Conservation (phyloP, 2,113 vertebrate species). For the Alethe diademata region DNA sequence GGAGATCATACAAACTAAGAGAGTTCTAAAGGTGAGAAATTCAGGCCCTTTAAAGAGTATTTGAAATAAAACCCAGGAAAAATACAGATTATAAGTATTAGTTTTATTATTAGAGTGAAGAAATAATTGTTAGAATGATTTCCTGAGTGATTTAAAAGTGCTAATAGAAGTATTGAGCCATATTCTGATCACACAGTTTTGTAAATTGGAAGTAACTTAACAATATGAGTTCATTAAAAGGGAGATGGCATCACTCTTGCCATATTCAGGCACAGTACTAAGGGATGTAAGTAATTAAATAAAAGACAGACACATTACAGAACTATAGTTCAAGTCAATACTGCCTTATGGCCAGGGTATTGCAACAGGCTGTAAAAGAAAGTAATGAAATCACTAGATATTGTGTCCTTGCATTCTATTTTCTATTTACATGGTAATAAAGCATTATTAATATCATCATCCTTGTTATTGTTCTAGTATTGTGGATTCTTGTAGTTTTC, state of each 20-base stretch:
- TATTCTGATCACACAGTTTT: neutral
- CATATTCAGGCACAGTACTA: neutral
- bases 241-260: neutral
- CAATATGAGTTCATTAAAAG: neutral
- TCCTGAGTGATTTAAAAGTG: neutral
- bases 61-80: neutral
- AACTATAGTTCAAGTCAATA: neutral
- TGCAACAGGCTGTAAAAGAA: neutral
- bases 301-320: neutral
- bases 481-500: neutral
- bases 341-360: neutral
- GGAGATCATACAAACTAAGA: neutral
- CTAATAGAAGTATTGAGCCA: neutral
- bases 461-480: neutral
- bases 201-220: neutral
- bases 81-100: neutral
- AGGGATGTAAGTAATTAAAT: neutral
- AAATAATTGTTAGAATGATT: neutral
- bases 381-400: neutral
- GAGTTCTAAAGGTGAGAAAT: slow-evolving; percentile 2
- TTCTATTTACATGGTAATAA: neutral
- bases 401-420: neutral
- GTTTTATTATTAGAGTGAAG: neutral
- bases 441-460: neutral
- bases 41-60: neutral